Evolutionary conservation across 1,140 invertebrate species (phyloP).

Genomic region (Pantala flavescens): DNA sequence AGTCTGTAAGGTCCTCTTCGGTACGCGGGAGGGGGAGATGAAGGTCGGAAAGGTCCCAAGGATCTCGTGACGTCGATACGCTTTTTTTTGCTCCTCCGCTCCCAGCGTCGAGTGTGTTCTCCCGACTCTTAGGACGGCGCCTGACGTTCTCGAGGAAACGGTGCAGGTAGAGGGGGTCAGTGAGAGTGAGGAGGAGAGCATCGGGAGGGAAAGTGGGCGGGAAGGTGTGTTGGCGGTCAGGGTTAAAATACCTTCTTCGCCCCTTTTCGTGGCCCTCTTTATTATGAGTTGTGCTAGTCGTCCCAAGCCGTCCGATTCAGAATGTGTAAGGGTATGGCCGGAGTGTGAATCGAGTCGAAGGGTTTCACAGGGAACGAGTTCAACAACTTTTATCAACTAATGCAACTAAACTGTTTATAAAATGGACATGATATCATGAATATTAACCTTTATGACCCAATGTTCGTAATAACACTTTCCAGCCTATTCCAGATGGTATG

Average conservation of each 20-base stretch:
- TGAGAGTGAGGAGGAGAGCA: neutral
- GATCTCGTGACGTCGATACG: neutral
- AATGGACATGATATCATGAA: too few species aligned
- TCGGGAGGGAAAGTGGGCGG: constrained; percentile 1
- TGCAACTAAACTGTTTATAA: too few species aligned
- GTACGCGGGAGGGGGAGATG: neutral
- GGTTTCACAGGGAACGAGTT: too few species aligned
- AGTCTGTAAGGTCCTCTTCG: neutral
- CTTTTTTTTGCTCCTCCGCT: neutral
- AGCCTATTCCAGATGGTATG: too few species aligned
- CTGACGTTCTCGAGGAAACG: neutral
- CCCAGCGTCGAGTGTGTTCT: neutral
- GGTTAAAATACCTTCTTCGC: neutral
- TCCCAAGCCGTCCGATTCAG: too few species aligned
- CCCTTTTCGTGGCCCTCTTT: too few species aligned
- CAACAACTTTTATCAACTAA: too few species aligned
- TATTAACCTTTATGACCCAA: too few species aligned
- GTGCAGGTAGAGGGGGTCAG: neutral
- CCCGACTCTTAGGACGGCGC: neutral
- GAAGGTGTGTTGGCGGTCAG: neutral
- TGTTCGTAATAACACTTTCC: too few species aligned
- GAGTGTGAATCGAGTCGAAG: too few species aligned
- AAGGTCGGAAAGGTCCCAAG: neutral
- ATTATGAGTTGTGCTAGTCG: too few species aligned
- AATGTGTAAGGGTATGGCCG: too few species aligned